A percentile compares a stretch with the other conserved stretches of the same genome.
Evolutionary conservation across 1,140 invertebrate genomes (phyloP).

Genomic region (Micrasema minimum): DNA sequence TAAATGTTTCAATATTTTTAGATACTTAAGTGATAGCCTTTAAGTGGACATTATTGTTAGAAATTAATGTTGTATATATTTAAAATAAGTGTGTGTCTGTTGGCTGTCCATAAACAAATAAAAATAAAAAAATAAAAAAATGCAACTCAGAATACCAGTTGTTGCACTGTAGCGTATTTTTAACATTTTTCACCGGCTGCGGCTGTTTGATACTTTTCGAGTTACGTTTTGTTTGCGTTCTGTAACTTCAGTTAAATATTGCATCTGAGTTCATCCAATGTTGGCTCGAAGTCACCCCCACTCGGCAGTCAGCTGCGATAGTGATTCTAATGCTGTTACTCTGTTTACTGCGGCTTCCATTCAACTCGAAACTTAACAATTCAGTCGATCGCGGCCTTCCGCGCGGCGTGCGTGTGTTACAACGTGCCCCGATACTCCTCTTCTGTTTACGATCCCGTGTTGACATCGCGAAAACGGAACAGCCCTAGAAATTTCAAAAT

Average conservation of each 20-base stretch:
- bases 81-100: too few relatives aligned
- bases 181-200: too few relatives aligned
- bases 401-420: conserved; percentile 18
- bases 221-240: too few relatives aligned
- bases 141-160: too few relatives aligned
- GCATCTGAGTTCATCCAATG: conserved; percentile 3
- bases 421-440: background rate
- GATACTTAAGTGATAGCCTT: too few relatives aligned
- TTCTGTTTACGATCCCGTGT: conserved; percentile 8
- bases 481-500: conserved; percentile 19
- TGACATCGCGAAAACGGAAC: conserved; percentile 28
- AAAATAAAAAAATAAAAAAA: too few relatives aligned
- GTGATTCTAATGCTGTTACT: conserved; percentile 25
- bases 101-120: too few relatives aligned
- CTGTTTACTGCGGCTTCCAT: background rate
- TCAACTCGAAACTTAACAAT: background rate
- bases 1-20: too few relatives aligned
- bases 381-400: conserved; percentile 32
- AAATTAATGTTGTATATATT: too few relatives aligned
- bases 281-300: background rate
- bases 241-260: conserved; percentile 4
- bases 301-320: conserved; percentile 16
- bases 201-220: too few relatives aligned
- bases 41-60: too few relatives aligned
- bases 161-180: too few relatives aligned